phyloP scores from a whole-genome alignment of 2,888 invertebrate genomes.

The Machimus rusticus region DNA sequence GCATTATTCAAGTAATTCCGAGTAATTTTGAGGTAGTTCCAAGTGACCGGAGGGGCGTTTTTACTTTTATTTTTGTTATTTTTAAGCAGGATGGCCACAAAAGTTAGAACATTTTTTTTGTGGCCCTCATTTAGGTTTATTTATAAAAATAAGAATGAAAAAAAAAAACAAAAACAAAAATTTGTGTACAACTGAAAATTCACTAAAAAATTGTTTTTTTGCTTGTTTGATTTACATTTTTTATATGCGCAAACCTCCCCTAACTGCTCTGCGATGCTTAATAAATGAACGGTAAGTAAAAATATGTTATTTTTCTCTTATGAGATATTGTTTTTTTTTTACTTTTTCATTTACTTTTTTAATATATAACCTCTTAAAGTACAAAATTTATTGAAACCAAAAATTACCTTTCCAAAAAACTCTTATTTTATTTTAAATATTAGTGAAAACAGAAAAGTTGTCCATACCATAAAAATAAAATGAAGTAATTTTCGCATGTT shows the following conservation, averaged over 20 bases:
- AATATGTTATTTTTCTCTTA: background rate
- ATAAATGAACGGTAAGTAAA: constrained; percentile 36
- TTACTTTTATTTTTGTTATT: too few species aligned
- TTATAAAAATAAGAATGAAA: background rate
- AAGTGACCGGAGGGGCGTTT: too few species aligned
- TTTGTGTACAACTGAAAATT: background rate
- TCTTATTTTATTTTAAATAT: too few species aligned
- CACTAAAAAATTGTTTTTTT: constrained; percentile 23
- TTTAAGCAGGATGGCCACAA: too few species aligned
- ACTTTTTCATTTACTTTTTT: background rate
- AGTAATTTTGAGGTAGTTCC: too few species aligned
- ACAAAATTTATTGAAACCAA: background rate
- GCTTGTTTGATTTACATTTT: constrained; percentile 37
- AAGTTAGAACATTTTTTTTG: too few species aligned
- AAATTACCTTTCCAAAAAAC: background rate
- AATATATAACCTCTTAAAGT: background rate
- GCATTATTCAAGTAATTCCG: too few species aligned
- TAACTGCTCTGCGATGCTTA: constrained; percentile 36
- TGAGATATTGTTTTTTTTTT: background rate
- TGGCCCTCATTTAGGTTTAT: too few species aligned
- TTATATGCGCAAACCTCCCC: constrained; percentile 36
- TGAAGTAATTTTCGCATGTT: too few species aligned
- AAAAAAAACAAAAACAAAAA: background rate
- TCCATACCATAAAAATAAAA: too few species aligned
- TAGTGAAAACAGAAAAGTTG: too few species aligned